Percentiles rank a stretch among this genome's conserved stretches.
Conservation (phyloP, 2,113 vertebrate genomes). For the Rhegmatorhina hoffmannsi region DNA sequence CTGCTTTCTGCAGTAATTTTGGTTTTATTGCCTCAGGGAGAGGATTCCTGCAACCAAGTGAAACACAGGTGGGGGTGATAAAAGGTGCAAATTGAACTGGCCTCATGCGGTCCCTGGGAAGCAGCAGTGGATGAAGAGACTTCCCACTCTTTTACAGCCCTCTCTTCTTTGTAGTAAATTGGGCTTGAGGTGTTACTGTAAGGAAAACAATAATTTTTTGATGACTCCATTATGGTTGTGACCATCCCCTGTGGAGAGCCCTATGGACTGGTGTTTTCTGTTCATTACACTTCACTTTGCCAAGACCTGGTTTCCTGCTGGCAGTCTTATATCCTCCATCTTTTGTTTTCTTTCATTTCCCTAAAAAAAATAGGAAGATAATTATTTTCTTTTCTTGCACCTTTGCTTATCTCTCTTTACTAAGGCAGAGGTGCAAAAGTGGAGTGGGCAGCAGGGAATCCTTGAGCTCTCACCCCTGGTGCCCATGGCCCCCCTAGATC, state of each 20-base stretch:
- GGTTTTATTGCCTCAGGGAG: constrained; percentile 48
- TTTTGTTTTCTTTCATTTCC: constrained; percentile 36
- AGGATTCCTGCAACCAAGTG: constrained; percentile 31
- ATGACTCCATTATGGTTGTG: constrained; percentile 36
- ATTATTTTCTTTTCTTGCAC: neutral
- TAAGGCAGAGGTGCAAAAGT: neutral
- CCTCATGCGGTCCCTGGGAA: constrained; percentile 52
- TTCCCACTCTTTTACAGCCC: constrained; percentile 1
- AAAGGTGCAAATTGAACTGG: constrained; percentile 69
- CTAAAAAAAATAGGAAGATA: neutral
- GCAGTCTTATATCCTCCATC: neutral
- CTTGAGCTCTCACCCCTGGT: neutral
- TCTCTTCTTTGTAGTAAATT: constrained; percentile 35
- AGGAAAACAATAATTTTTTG: constrained; percentile 62
- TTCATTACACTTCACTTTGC: constrained; percentile 45
- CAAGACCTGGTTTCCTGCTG: constrained; percentile 50
- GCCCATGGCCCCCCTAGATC: neutral
- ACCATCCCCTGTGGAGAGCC: neutral
- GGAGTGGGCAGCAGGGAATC: neutral
- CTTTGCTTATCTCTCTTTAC: neutral
- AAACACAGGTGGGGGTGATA: neutral
- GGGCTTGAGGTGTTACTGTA: constrained; percentile 53
- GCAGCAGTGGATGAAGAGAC: constrained; percentile 30
- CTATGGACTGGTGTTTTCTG: constrained; percentile 49
- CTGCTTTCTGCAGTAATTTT: constrained; percentile 50